Percentiles rank a stretch among this genome's conserved stretches.
Conservation (phyloP, 2,888 invertebrate species). For the Kryphioiulus occultus region DNA sequence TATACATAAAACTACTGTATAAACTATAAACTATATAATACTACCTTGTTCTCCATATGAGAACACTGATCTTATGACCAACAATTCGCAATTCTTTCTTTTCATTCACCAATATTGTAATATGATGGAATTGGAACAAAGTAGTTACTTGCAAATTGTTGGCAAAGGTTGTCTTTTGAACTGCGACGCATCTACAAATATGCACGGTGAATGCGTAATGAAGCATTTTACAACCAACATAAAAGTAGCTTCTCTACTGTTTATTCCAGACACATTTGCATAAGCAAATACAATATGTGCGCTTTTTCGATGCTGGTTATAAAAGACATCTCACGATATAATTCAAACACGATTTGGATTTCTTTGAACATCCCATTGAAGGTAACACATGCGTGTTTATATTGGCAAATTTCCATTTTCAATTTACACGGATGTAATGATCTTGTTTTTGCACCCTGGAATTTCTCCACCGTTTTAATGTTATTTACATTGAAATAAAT, state of each 20-base stretch:
- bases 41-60: too few species aligned
- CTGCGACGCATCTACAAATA: background rate
- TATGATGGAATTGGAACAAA: background rate
- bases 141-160: background rate
- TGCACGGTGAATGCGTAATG: background rate
- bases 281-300: background rate
- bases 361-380: background rate
- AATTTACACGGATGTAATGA: background rate
- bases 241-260: background rate
- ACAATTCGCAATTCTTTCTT: background rate
- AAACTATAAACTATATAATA: too few species aligned
- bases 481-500: constrained; percentile 7
- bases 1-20: too few species aligned
- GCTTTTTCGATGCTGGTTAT: background rate
- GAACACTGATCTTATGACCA: too few species aligned
- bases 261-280: background rate
- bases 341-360: background rate
- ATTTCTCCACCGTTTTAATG: background rate
- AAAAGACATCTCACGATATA: background rate
- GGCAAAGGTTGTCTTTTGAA: background rate
- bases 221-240: background rate
- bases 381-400: background rate
- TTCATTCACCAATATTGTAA: background rate
- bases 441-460: background rate
- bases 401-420: background rate